Evolutionary conservation across 2,888 invertebrate genomes (phyloP), one percentile per base, ranked within the genome.

Genomic region (Drosophila dives): DNA sequence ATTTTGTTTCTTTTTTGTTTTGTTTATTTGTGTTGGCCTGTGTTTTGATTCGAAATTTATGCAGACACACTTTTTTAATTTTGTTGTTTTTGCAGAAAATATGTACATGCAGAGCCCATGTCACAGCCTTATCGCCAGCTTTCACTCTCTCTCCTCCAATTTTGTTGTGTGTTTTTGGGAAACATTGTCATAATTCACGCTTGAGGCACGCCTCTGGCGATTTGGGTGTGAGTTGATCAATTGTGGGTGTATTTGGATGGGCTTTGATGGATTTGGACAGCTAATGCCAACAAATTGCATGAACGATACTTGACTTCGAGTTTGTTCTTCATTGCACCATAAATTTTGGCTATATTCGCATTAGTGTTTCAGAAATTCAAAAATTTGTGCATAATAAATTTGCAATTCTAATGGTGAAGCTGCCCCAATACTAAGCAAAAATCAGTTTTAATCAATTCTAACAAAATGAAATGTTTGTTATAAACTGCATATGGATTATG

Each of bases 211-310:
- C 78, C 64, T 45, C 36, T 33, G 48, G 72, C 61, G 54, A 54
- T 53, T 26, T 58, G 40, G 34, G 53, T 51, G 64, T 45, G 72
- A 54, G 74, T 17, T 60, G 17, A n/a, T 42, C 36, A 48, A 26
- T 54, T 36, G 71, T 72, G 81, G 79, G 79, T 73, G 68, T 63
- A 50, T 48, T 71, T 75, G 78, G 90, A 88, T 82, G 78, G 72
- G 34, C 66, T 78, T 75, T 87, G 86, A 87, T 89, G 80, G 55
- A 77, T 88, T 90, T 77, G 64, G 89, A 88, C 89, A 77, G 80
- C 61, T 68, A 34, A 69, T 74, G 59, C 76, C 81, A 73, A 72
- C 64, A 65, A 68, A 64, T 77, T 72, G 56, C 65, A 55, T 51
- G 61, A 55, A 62, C 49, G 29, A 42, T 32, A 64, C 42, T 45